A percentile compares a stretch with the other conserved stretches of the same genome.
These are phyloP conservation scores for Eptesicus fuscus DNA, from an alignment of 2,113 vertebrate species.

Conservation along the genomic window DNA sequence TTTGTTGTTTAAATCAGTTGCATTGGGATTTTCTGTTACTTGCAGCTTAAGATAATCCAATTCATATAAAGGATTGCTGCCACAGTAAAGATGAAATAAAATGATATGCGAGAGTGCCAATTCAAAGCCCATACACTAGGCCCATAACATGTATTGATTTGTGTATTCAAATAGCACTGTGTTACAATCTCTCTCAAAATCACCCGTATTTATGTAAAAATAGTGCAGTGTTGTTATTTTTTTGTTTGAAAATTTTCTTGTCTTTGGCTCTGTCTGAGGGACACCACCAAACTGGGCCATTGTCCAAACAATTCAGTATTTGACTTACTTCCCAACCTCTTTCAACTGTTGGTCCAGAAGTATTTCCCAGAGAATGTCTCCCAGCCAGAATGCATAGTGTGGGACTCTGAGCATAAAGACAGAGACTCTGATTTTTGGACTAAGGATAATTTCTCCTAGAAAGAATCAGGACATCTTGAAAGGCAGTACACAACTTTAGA, in stretches of 20 bases:
- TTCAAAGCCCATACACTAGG: not conserved
- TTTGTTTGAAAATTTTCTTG: not conserved
- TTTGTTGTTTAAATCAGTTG: constrained; percentile 10
- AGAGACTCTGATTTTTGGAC: constrained; percentile 20
- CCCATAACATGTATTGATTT: not conserved
- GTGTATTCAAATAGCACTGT: constrained; percentile 37
- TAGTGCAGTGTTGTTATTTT: not conserved
- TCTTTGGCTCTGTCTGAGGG: constrained; percentile 7
- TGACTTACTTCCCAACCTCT: constrained; percentile 27
- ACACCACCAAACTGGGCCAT: not conserved
- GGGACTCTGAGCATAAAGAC: not conserved
- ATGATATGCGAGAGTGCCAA: not conserved
- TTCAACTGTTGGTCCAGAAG: not conserved
- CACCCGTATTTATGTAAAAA: not conserved
- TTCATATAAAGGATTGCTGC: not conserved
- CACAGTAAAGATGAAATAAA: constrained; percentile 7
- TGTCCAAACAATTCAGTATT: constrained; percentile 30
- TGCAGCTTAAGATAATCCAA: constrained; percentile 15
- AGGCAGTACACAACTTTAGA: constrained; percentile 35
- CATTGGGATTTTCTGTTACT: constrained; percentile 12
- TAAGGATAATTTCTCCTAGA: constrained; percentile 40
- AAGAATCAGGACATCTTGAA: constrained; percentile 47
- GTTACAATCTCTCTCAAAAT: constrained; percentile 33
- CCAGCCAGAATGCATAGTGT: not conserved
- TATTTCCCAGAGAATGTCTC: not conserved